Evolutionary conservation across 2,113 vertebrate species (phyloP).

Genomic region (Chlorodrepanis virens): DNA sequence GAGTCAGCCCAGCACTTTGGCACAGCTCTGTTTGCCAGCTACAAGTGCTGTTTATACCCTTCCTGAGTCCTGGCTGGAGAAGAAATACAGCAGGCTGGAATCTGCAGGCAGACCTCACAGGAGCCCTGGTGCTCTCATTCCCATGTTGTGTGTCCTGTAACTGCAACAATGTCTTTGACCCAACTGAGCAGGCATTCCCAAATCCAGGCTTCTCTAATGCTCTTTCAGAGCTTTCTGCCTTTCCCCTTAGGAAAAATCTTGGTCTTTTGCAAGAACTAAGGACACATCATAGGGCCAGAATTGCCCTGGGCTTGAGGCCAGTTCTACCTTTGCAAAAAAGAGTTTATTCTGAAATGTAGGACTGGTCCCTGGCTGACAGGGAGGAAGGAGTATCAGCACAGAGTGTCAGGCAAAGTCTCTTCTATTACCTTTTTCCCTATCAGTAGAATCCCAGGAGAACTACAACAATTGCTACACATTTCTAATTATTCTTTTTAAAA

Average conservation of each 20-base stretch:
- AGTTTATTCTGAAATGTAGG: neutral
- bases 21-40: neutral
- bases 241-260: neutral
- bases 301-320: neutral
- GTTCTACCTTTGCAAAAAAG: neutral
- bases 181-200: neutral
- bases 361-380: neutral
- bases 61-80: neutral
- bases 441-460: neutral
- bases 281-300: neutral
- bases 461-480: neutral
- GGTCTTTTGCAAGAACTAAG: neutral
- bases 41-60: neutral
- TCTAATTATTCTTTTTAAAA: neutral
- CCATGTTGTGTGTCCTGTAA: neutral
- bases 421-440: neutral
- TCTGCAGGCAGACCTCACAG: neutral
- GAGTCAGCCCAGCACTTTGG: neutral
- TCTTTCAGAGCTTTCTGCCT: neutral
- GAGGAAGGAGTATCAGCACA: neutral
- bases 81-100: neutral
- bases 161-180: neutral
- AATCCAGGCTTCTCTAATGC: neutral
- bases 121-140: accelerated
- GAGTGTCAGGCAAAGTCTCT: neutral